These are phyloP conservation scores for Luperina testacea DNA, from an alignment of 2,888 invertebrate genomes.

Conservation along the genomic window DNA sequence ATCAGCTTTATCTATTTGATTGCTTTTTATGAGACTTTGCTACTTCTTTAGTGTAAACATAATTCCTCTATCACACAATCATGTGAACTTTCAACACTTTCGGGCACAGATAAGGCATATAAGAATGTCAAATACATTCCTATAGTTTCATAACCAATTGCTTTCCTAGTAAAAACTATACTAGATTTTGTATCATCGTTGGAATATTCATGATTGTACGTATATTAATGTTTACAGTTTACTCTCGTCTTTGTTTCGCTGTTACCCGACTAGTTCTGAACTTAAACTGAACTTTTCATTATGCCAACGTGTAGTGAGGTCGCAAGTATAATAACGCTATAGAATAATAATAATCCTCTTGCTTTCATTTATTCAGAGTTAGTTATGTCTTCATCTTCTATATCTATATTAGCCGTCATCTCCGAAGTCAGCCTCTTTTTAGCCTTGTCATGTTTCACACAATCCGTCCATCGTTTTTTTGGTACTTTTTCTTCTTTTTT, in stretches of 20 bases:
- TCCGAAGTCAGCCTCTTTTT: too few species aligned
- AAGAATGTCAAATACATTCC: too few species aligned
- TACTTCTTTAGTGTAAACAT: not conserved
- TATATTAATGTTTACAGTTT: not conserved
- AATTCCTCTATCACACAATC: not conserved
- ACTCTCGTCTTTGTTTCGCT: not conserved
- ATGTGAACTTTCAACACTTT: not conserved
- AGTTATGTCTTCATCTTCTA: too few species aligned
- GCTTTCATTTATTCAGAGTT: not conserved
- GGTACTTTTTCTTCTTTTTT: too few species aligned
- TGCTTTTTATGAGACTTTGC: not conserved
- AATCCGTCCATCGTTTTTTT: not conserved
- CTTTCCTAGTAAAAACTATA: not conserved
- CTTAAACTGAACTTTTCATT: not conserved
- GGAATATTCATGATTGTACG: slow-evolving; percentile 8
- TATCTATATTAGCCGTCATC: not conserved
- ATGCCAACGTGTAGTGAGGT: too few species aligned
- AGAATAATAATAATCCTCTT: not conserved
- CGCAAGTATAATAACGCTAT: slow-evolving; percentile 1
- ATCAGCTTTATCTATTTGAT: not conserved
- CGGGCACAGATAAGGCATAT: too few species aligned
- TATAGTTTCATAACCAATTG: not conserved
- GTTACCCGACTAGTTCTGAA: not conserved
- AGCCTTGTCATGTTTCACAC: not conserved
- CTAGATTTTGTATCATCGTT: not conserved